Evolutionary conservation across 2,113 vertebrate species (phyloP), one percentile per base, ranked within the genome.

Genomic region (Campylorhamphus procurvoides): DNA sequence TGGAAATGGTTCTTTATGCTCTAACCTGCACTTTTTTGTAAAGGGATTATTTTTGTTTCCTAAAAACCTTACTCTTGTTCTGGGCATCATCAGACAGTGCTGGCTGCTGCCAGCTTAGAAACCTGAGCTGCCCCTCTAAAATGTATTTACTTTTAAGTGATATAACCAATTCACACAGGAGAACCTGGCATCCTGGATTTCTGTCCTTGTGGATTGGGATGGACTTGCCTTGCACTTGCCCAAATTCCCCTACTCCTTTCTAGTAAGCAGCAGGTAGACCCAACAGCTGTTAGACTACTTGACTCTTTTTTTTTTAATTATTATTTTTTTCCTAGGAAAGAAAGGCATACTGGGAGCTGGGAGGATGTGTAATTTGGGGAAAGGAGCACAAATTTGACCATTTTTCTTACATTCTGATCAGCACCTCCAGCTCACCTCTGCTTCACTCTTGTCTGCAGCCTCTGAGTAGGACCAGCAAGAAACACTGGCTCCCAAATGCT

Each of bases 401-500:
- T 79, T 95, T 84, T 95, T 73, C 72, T 93, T 71, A 88, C 67
- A 86, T 80, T 84, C 40, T 33, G 18, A 56, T 86, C 83, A 33
- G 44, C 77, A 49, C 44, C 85, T 75, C 77, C 88, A 72, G 72
- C 84, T 79, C 76, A 69, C 69, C 83, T 93, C 73, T 81, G 91
- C 93, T 93, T 94, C 88, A 80, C 83, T 95, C 95, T 93, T 90
- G 90, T 78, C 94, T 90, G 92, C 88, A 94, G 86, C 94, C 93
- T 86, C 88, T 58, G 72, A 95, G 83, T 78, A 94, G 87, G 90
- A 90, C 76, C 56, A 75, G 96, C 88, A 89, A 87, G 90, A 96
- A 90, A 68, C 83, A 90, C 88, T 58, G 76, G 93, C 75, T 95
- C 92, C 95, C 90, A 94, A 93, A 96, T 95, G 95, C 94, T 97